phyloP scores from a whole-genome alignment of 2,113 vertebrate species.

The Bambusicola thoracicus region DNA sequence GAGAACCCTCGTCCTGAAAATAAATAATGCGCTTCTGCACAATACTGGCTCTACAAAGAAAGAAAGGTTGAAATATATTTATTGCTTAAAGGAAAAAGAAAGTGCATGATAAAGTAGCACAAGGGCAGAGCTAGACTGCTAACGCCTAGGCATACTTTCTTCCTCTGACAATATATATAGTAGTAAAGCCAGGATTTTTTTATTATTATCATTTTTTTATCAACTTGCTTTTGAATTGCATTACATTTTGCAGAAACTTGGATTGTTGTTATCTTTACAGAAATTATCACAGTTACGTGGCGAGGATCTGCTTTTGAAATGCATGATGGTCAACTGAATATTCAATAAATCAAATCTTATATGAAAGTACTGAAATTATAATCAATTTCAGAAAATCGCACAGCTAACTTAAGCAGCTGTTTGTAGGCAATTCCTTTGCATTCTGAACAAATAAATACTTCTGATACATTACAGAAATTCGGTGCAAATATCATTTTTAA shows the following conservation, averaged over 20 bases:
- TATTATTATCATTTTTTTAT: neutral
- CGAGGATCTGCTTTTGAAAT: slow-evolving; percentile 16
- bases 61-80: neutral
- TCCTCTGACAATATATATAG: neutral
- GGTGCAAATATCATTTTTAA: neutral
- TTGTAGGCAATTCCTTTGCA: slow-evolving; percentile 60
- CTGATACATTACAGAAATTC: slow-evolving; percentile 45
- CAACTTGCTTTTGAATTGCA: slow-evolving; percentile 34
- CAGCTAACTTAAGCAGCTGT: slow-evolving; percentile 60
- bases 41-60: slow-evolving; percentile 88
- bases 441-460: slow-evolving; percentile 65
- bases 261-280: neutral
- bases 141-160: neutral
- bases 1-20: slow-evolving; percentile 96
- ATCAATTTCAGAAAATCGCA: slow-evolving; percentile 62
- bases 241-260: neutral
- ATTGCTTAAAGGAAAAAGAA: neutral
- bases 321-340: slow-evolving; percentile 32
- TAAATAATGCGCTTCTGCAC: slow-evolving; percentile 97
- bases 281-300: neutral
- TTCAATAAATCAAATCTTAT: neutral
- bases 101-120: neutral
- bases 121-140: neutral
- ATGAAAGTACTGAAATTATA: slow-evolving; percentile 50
- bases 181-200: neutral